Conservation (phyloP, 2,113 vertebrate genomes). For the western clawed frog (Xenopus tropicalis) region UCB_Xtro_10.0 CM004443.2:135424001-135424500, state of each 20-base stretch:
- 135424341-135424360: background rate
- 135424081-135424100: constrained; percentile 90
- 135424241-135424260: constrained; percentile 10
- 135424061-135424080: constrained; percentile 83
- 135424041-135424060: constrained; percentile 93
- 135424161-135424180: background rate
- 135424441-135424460: no score
- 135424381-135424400: background rate
- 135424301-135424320: background rate
- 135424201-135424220: background rate
- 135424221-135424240: background rate
- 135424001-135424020: constrained; percentile 92
- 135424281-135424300: background rate
- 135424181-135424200: background rate
- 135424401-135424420: no score
- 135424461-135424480: no score
- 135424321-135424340: background rate
- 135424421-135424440: no score
- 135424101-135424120: constrained; percentile 90
- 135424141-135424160: background rate
- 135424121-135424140: constrained; percentile 84
- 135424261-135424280: constrained; percentile 28
- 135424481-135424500: no score
- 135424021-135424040: constrained; percentile 91
- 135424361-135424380: background rate